Conservation (phyloP, 2,113 vertebrate species). For the Upupa epops region DNA sequence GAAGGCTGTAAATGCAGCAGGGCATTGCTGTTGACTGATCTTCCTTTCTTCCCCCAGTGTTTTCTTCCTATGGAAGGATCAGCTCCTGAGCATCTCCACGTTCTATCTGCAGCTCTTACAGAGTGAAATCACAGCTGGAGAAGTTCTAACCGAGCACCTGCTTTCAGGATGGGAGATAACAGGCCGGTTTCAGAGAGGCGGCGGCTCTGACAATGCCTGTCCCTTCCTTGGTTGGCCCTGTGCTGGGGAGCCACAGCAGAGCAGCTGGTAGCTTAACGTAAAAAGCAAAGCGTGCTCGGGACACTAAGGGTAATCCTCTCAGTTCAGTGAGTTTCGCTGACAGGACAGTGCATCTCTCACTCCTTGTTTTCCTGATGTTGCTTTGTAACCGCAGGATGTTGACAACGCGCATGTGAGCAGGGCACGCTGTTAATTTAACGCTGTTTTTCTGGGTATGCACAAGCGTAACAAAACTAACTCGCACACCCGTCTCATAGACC, state of each 20-base stretch:
- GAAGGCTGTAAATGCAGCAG: background rate
- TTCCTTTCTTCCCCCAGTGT: slow-evolving; percentile 70
- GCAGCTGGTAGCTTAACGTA: background rate
- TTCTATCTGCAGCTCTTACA: background rate
- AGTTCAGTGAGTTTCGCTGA: background rate
- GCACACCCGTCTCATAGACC: background rate
- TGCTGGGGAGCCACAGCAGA: background rate
- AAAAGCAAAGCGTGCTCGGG: background rate
- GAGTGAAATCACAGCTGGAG: background rate
- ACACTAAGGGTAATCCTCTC: background rate
- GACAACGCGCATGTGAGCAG: background rate
- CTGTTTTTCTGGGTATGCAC: background rate
- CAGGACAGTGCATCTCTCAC: background rate
- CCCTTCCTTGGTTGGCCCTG: background rate
- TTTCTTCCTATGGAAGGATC: slow-evolving; percentile 77
- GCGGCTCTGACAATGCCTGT: background rate
- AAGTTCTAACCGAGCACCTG: background rate
- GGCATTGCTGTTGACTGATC: background rate
- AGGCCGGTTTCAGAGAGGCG: background rate
- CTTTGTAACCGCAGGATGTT: background rate
- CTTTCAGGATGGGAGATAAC: background rate
- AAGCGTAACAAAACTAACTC: background rate
- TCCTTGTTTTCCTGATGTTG: background rate
- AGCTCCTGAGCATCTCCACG: slow-evolving; percentile 32
- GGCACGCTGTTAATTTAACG: background rate